A percentile compares a stretch with the other conserved stretches of the same genome.
Conservation (phyloP, 2,113 vertebrate species). For the Lonchura striata region DNA sequence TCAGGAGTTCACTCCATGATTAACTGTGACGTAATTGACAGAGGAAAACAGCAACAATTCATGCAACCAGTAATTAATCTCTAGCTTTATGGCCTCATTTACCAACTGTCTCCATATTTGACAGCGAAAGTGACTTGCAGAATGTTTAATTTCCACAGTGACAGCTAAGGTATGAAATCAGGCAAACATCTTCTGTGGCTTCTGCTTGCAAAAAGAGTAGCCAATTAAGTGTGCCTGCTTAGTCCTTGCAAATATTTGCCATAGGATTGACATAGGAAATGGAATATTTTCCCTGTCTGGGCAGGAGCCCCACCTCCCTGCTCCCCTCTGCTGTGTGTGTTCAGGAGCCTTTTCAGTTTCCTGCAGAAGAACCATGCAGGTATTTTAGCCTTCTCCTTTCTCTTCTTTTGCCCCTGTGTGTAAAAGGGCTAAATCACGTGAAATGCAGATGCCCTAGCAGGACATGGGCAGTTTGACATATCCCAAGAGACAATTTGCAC, state of each 20-base stretch:
- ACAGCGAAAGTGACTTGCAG: conserved; percentile 62
- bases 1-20: conserved; percentile 51
- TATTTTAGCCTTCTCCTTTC: neutral
- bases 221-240: conserved; percentile 65
- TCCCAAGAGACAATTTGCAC: neutral
- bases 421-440: neutral
- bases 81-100: conserved; percentile 65
- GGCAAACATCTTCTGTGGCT: conserved; percentile 57
- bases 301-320: neutral
- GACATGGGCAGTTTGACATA: neutral
- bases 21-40: conserved; percentile 65
- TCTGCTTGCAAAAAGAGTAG: conserved; percentile 44
- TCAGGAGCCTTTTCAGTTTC: neutral
- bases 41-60: conserved; percentile 62
- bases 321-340: neutral
- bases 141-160: conserved; percentile 65
- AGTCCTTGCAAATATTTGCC: conserved; percentile 54
- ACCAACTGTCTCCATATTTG: conserved; percentile 67
- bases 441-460: neutral
- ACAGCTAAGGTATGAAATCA: conserved; percentile 67
- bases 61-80: conserved; percentile 59
- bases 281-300: neutral
- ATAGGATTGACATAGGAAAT: conserved; percentile 28
- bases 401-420: neutral
- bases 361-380: neutral